Conservation (phyloP, 2,888 invertebrate species). For the Xestobium rufovillosum region DNA sequence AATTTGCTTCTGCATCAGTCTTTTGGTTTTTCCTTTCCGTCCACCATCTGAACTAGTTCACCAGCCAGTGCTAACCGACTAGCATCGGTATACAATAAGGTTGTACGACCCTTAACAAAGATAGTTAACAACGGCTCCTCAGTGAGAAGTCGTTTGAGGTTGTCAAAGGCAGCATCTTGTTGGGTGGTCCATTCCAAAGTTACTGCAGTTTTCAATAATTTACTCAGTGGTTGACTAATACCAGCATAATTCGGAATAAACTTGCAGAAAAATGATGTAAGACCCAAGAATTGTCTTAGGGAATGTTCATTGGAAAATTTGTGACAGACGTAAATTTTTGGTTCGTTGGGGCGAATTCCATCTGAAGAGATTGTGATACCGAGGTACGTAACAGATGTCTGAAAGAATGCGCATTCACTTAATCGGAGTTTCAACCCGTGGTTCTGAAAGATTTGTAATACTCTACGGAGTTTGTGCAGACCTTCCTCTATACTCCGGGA, state of each 20-base stretch:
- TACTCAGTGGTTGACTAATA: conserved; percentile 23
- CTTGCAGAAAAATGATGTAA: too few relatives aligned
- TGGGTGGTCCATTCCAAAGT: neutral
- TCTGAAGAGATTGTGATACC: conserved; percentile 25
- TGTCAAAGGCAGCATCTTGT: neutral
- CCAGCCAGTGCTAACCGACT: conserved; percentile 19
- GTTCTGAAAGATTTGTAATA: conserved; percentile 11
- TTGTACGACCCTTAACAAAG: conserved; percentile 16
- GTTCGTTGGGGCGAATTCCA: conserved; percentile 22
- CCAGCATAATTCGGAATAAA: conserved; percentile 24
- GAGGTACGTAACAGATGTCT: conserved; percentile 22
- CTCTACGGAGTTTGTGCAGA: conserved; percentile 14
- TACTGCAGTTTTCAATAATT: conserved; percentile 12
- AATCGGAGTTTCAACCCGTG: conserved; percentile 19
- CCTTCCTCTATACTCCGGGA: conserved; percentile 15
- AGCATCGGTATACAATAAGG: conserved; percentile 25
- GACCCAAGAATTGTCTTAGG: conserved; percentile 28
- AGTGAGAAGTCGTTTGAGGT: conserved; percentile 16
- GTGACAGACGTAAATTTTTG: conserved; percentile 25
- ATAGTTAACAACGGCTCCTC: conserved; percentile 19
- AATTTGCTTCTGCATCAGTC: conserved; percentile 19
- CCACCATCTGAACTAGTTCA: conserved; percentile 18
- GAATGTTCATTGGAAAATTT: too few relatives aligned
- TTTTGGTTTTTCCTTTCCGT: conserved; percentile 11
- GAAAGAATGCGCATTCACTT: conserved; percentile 24